Evolutionary conservation across 2,888 invertebrate genomes (phyloP).

Genomic region (Liodrosophila aerea): DNA sequence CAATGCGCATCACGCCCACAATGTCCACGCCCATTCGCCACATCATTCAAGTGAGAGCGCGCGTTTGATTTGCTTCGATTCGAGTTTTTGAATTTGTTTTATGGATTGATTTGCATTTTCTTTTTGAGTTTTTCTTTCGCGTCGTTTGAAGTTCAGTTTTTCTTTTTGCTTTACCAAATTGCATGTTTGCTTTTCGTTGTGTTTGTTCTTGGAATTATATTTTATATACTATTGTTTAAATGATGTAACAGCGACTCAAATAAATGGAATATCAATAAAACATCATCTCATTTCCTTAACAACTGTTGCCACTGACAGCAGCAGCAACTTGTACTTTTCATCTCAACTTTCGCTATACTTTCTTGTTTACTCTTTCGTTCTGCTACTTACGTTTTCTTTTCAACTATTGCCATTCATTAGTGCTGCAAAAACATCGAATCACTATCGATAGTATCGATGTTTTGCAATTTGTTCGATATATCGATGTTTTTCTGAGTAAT

Average conservation of each 20-base stretch:
- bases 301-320: conserved; percentile 3
- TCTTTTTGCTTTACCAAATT: conserved; percentile 33
- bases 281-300: conserved; percentile 39
- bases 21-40: conserved; percentile 43
- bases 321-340: conserved; percentile 18
- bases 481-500: no score
- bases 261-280: conserved; percentile 1
- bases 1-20: conserved; percentile 60
- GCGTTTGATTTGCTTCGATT: conserved; percentile 64
- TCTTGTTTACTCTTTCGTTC: no score
- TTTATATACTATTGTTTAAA: conserved; percentile 31
- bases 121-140: conserved; percentile 28
- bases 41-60: conserved; percentile 81
- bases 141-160: conserved; percentile 13
- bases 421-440: no score
- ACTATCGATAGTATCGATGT: no score
- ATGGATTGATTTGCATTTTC: conserved; percentile 25
- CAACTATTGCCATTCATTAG: no score
- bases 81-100: conserved; percentile 41
- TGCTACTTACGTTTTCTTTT: no score
- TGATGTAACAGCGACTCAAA: conserved; percentile 9
- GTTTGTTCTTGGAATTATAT: no score
- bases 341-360: conserved; percentile 7
- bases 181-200: conserved; percentile 73
- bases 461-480: no score